phyloP scores from a whole-genome alignment of 1,140 invertebrate species.

The Venustaconcha ellipsiformis region DNA sequence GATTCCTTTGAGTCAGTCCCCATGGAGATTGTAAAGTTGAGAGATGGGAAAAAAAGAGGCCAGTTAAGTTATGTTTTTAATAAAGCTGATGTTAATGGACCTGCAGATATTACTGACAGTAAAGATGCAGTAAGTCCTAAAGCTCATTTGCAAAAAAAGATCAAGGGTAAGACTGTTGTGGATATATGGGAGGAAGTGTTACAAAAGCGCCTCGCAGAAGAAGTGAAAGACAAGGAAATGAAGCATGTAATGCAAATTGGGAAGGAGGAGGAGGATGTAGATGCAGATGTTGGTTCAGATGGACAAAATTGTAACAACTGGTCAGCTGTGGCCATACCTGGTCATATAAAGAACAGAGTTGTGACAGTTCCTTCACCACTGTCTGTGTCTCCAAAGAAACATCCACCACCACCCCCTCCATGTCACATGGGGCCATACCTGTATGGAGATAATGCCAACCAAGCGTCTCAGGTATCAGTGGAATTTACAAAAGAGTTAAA shows the following conservation, averaged over 20 bases:
- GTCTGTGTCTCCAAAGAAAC: constrained; percentile 5
- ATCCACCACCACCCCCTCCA: constrained; percentile 13
- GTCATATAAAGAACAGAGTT: constrained; percentile 18
- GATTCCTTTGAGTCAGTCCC: constrained; percentile 39
- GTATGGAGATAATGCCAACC: constrained; percentile 29
- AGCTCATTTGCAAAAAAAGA: constrained; percentile 31
- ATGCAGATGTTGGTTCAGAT: constrained; percentile 18
- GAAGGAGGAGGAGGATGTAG: constrained; percentile 16
- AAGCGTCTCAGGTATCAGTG: constrained; percentile 47
- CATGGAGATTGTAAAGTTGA: constrained; percentile 54
- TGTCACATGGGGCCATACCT: constrained; percentile 14
- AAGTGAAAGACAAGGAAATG: constrained; percentile 60
- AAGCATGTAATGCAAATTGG: constrained; percentile 32
- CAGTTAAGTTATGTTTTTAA: constrained; percentile 34
- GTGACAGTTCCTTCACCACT: constrained; percentile 18
- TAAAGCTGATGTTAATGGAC: neutral
- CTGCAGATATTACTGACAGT: too few relatives aligned
- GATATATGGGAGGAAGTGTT: constrained; percentile 50
- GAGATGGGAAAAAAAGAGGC: constrained; percentile 41
- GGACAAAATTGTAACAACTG: constrained; percentile 16
- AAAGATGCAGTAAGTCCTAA: neutral
- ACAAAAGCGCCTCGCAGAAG: constrained; percentile 54
- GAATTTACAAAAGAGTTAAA: constrained; percentile 53
- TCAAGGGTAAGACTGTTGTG: neutral
- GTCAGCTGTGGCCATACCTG: constrained; percentile 26